Conservation (phyloP, 1,140 invertebrate genomes). For the Prorops nasuta region DNA sequence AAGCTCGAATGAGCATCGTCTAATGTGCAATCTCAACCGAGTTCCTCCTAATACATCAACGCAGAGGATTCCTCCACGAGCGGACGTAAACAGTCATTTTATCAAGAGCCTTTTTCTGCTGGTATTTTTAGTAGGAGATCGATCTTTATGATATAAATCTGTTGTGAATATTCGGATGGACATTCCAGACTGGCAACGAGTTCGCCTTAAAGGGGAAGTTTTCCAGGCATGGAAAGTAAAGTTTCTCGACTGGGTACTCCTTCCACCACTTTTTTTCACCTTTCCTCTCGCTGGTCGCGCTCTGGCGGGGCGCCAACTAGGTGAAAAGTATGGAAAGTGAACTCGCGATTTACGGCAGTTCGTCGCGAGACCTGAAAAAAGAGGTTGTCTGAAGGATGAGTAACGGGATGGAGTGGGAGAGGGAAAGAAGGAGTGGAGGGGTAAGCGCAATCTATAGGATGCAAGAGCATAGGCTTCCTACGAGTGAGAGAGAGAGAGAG, state of each 20-base stretch:
- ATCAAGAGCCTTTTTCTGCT: no score
- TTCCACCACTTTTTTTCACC: slow-evolving; percentile 12
- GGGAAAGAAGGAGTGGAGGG: slow-evolving; percentile 6
- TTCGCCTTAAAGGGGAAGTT: slow-evolving; percentile 55
- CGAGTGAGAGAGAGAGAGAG: slow-evolving; percentile 8
- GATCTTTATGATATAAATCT: no score
- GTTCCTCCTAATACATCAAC: no score
- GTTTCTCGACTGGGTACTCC: slow-evolving; percentile 34
- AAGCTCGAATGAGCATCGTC: no score
- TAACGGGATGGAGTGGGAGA: slow-evolving; percentile 9
- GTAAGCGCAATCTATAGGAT: neutral
- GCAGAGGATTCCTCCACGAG: no score
- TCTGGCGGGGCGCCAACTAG: slow-evolving; percentile 52
- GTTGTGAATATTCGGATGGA: no score
- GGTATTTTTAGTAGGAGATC: no score
- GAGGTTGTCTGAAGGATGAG: neutral
- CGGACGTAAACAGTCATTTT: no score
- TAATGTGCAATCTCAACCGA: no score
- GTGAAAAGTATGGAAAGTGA: slow-evolving; percentile 56
- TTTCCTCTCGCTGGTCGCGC: slow-evolving; percentile 18
- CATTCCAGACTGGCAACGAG: neutral
- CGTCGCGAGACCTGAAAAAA: slow-evolving; percentile 14
- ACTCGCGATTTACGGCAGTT: slow-evolving; percentile 44
- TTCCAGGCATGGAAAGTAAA: slow-evolving; percentile 40
- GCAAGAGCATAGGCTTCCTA: neutral